These are phyloP conservation scores for Scolopax bukidnonensis DNA, from an alignment of 2,797 vertebrate genomes.

Conservation along the genomic window DNA sequence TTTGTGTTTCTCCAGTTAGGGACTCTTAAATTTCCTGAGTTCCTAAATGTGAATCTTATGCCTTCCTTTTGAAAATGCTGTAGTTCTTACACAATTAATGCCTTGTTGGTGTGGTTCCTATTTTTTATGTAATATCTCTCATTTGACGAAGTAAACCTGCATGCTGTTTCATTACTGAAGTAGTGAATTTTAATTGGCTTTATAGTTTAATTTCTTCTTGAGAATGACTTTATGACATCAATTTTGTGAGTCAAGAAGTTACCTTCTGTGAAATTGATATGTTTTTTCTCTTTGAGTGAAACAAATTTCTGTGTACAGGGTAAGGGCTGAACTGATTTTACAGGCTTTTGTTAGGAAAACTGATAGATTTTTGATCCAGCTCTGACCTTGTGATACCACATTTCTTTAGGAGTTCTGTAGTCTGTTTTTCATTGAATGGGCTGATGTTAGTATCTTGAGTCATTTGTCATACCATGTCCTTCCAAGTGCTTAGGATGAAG, in stretches of 20 bases:
- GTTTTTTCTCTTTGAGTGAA: not conserved
- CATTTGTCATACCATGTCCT: not conserved
- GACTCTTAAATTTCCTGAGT: not conserved
- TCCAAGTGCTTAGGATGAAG: not conserved
- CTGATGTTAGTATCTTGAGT: not conserved
- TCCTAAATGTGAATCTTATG: not conserved
- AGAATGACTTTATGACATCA: not conserved
- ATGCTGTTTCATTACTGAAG: not conserved
- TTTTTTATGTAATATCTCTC: not conserved
- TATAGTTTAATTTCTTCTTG: not conserved
- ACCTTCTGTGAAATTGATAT: not conserved
- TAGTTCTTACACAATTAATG: not conserved
- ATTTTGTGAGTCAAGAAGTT: not conserved
- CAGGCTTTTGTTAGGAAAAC: not conserved
- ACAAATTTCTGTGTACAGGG: not conserved
- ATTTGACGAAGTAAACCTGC: not conserved
- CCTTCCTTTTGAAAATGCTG: not conserved
- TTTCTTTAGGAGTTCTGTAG: not conserved
- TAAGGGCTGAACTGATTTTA: not conserved
- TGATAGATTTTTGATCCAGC: not conserved
- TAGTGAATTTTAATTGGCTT: conserved; percentile 5
- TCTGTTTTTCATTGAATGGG: not conserved
- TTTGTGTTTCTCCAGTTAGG: not conserved
- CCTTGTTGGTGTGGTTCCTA: not conserved
- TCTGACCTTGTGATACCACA: not conserved